Base-by-base conservation (phyloP, 1,140 invertebrate species). In the Pseudoatta argentina region DNA sequence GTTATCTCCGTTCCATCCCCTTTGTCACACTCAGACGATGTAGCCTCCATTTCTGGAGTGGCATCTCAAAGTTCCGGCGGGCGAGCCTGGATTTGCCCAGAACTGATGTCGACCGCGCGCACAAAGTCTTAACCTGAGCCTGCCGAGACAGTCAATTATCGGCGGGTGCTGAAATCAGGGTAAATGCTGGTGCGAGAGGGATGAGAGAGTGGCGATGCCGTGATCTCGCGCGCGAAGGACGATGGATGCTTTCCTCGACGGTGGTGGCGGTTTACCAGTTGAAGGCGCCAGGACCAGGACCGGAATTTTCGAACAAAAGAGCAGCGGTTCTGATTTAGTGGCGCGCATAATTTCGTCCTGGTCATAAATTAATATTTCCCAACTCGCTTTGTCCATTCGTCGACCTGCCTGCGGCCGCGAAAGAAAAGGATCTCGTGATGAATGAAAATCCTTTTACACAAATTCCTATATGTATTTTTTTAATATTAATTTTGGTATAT, bases 301-400 rank as follows among this genome's bases (percentile, higher is more conserved):
- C 55, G 63, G 63, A 66, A 72, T 57, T 76, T 83, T 53, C 59
- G 64, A 81, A 88, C 87, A 88, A 88, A 88, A 77, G 87, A 77
- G 67, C 63, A 48, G 39, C 8, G 78, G 61, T 27, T 44, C 57
- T 88, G 87, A 88, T 88, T 88, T 77, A 88, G 71, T 82, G 39
- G 27, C 71, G 77, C 39, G 86, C 86, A 88, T 87, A 88, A 88
- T 88, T 88, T 83, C 78, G 77, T 69, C 78, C 71, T 59, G 71
- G 86, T 82, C 87, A 87, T 87, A 88, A 88, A 88, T 88, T 88
- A 88, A 88, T 88, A 88, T 83, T 87, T 82, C 78, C 71, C 48
- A 71, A 51, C 44, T 39, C 18, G 71, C 48, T 88, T 88, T 88
- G 86, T 87, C 77, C 87, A 83, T 79, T 55, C 53, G 86, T 53